A percentile compares a stretch with the other conserved stretches of the same genome.
phyloP scores from a whole-genome alignment of 2,797 vertebrate species.

The Benthosema pterotum region DNA sequence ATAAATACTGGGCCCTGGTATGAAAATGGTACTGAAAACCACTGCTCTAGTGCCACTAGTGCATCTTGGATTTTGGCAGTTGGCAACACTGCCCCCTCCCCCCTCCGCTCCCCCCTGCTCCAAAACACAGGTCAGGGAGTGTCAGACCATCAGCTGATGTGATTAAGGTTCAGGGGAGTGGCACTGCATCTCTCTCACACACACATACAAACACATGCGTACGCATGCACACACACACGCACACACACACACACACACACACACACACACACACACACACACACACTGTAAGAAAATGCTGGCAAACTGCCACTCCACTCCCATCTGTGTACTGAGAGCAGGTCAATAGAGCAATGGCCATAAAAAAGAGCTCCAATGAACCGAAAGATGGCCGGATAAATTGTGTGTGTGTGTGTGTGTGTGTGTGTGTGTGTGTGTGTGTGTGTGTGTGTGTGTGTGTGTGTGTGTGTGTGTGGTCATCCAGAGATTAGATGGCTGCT shows the following conservation, averaged over 20 bases:
- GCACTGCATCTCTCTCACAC: slow-evolving; percentile 1
- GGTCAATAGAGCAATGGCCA: slow-evolving; percentile 35
- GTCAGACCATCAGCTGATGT: slow-evolving; percentile 45
- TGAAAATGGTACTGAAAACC: too few relatives aligned
- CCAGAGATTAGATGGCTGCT: slow-evolving; percentile 22
- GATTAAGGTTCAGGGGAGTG: slow-evolving; percentile 33
- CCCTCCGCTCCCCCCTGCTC: slow-evolving; percentile 26
- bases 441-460: too few relatives aligned
- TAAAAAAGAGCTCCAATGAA: slow-evolving; percentile 44
- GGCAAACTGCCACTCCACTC: slow-evolving; percentile 25
- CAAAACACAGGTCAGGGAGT: slow-evolving; percentile 39
- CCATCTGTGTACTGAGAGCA: slow-evolving; percentile 5
- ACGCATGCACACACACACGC: too few relatives aligned
- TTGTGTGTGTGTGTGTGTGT: not conserved
- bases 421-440: too few relatives aligned
- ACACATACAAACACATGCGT: too few relatives aligned
- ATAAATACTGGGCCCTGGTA: too few relatives aligned
- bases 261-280: not conserved
- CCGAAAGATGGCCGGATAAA: slow-evolving; percentile 57
- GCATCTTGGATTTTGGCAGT: too few relatives aligned
- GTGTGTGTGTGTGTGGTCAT: slow-evolving; percentile 30
- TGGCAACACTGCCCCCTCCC: too few relatives aligned
- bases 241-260: too few relatives aligned
- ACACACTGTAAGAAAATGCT: not conserved
- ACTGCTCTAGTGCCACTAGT: too few relatives aligned